A percentile compares a stretch with the other conserved stretches of the same genome.
These are phyloP conservation scores for Omphaloscelis lunosa DNA, from an alignment of 2,888 invertebrate genomes.

Conservation along the genomic window DNA sequence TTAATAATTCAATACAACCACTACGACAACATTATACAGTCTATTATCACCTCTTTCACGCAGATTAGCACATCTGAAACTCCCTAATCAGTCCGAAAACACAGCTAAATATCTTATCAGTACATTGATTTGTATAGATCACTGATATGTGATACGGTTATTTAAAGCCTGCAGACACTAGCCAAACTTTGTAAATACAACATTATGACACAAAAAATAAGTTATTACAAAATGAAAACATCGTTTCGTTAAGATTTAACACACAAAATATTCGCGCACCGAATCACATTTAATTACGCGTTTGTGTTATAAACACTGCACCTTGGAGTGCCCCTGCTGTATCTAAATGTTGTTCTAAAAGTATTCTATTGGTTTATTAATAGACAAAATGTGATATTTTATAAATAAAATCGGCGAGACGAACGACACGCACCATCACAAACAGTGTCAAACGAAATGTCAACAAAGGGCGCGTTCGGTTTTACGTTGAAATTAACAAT, in stretches of 20 bases:
- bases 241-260: slow-evolving; percentile 60
- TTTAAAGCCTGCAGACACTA: slow-evolving; percentile 51
- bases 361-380: slow-evolving; percentile 84
- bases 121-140: slow-evolving; percentile 70
- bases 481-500: slow-evolving; percentile 14
- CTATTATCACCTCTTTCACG: slow-evolving; percentile 64
- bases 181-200: slow-evolving; percentile 53
- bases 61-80: slow-evolving; percentile 68
- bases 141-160: slow-evolving; percentile 62
- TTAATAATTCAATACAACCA: slow-evolving; percentile 41
- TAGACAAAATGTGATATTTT: slow-evolving; percentile 84
- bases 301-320: slow-evolving; percentile 79
- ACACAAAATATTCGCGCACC: slow-evolving; percentile 71
- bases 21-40: slow-evolving; percentile 54
- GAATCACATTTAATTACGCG: slow-evolving; percentile 71
- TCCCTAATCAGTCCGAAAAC: slow-evolving; percentile 76
- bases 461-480: slow-evolving; percentile 52
- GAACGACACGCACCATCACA: slow-evolving; percentile 64
- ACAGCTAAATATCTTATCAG: slow-evolving; percentile 78
- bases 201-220: slow-evolving; percentile 66
- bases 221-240: slow-evolving; percentile 73
- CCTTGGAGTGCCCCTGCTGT: slow-evolving; percentile 77
- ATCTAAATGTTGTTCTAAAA: slow-evolving; percentile 82
- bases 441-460: slow-evolving; percentile 62
- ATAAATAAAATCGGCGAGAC: slow-evolving; percentile 81